phyloP scores from a whole-genome alignment of 2,888 invertebrate genomes.

The Tetrapedia diversipes region DNA sequence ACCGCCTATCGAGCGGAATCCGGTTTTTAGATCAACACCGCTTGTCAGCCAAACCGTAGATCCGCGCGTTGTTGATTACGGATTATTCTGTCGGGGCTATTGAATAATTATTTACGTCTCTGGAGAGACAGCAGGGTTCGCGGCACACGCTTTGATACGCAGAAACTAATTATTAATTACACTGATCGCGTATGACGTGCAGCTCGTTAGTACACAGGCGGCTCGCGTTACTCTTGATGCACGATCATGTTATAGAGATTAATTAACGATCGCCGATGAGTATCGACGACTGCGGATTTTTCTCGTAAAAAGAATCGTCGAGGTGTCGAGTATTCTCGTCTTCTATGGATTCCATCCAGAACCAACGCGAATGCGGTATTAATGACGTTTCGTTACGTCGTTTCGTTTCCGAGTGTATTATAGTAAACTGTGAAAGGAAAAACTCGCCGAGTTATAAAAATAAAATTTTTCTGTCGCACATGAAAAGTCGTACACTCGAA shows the following conservation, averaged over 20 bases:
- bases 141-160: constrained; percentile 47
- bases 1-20: not conserved
- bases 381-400: not conserved
- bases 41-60: constrained; percentile 3
- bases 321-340: constrained; percentile 11
- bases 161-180: constrained; percentile 63
- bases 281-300: constrained; percentile 6
- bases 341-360: not conserved
- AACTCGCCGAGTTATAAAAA: not conserved
- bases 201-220: constrained; percentile 44
- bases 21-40: not conserved
- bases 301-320: constrained; percentile 1
- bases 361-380: not conserved
- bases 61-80: constrained; percentile 38
- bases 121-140: constrained; percentile 44
- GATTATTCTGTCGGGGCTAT: constrained; percentile 32
- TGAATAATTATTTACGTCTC: constrained; percentile 63
- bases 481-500: too few species aligned
- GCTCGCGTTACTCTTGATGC: constrained; percentile 12
- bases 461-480: not conserved
- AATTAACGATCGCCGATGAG: constrained; percentile 46
- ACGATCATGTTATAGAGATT: constrained; percentile 47
- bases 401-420: not conserved
- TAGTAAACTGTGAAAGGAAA: not conserved
- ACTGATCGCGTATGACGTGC: constrained; percentile 41